Conservation (phyloP, 2,888 invertebrate species). For the Zygaena filipendulae region DNA sequence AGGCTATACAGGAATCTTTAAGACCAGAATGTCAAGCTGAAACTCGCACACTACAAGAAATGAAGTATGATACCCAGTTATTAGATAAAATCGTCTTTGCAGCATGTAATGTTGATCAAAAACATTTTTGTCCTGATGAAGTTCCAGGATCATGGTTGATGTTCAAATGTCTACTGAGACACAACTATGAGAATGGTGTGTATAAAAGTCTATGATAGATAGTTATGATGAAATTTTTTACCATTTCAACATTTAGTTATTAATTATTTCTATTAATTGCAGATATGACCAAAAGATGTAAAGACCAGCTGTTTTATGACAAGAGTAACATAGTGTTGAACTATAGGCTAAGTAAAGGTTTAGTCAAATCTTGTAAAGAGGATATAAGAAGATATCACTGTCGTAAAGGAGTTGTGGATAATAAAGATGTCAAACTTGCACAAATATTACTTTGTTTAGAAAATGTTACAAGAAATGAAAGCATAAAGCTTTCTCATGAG, state of each 20-base stretch:
- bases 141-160: conserved; percentile 82
- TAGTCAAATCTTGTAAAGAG: conserved; percentile 88
- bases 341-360: conserved; percentile 88
- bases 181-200: conserved; percentile 78
- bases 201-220: conserved; percentile 26
- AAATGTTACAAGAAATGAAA: conserved; percentile 76
- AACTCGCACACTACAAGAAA: conserved; percentile 85
- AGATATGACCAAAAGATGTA: conserved; percentile 76
- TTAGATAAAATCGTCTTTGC: conserved; percentile 90
- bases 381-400: conserved; percentile 91
- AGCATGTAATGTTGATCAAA: conserved; percentile 88
- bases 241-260: background rate
- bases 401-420: conserved; percentile 81
- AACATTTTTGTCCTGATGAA: conserved; percentile 80
- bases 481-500: conserved; percentile 76
- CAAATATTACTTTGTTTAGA: conserved; percentile 95
- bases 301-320: conserved; percentile 83
- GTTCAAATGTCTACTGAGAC: conserved; percentile 89
- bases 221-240: conserved; percentile 3
- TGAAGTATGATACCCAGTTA: conserved; percentile 90
- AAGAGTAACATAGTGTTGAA: conserved; percentile 92
- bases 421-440: conserved; percentile 85
- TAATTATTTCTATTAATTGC: conserved; percentile 22
- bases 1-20: conserved; percentile 73
- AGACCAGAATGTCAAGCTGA: conserved; percentile 78